Conservation (phyloP, 2,888 invertebrate genomes). For the Rotaria macrura region DNA sequence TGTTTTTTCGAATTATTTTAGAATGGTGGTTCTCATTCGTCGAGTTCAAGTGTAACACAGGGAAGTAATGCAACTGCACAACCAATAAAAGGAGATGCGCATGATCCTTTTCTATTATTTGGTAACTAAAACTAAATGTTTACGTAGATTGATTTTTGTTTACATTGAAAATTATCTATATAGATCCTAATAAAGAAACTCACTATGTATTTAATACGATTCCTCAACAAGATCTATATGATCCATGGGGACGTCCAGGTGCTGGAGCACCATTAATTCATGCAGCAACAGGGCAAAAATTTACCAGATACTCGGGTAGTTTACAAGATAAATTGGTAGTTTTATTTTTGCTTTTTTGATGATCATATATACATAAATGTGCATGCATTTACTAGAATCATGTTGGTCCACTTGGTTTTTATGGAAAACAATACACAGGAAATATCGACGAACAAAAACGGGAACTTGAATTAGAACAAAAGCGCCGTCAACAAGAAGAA, state of each 20-base stretch:
- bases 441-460: constrained; percentile 15
- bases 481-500: neutral
- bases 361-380: neutral
- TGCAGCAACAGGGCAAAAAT: neutral
- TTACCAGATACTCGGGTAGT: neutral
- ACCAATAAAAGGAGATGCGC: neutral
- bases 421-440: neutral
- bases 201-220: neutral
- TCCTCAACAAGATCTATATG: neutral
- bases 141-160: no score
- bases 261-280: constrained; percentile 17
- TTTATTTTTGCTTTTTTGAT: neutral
- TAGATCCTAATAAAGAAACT: constrained; percentile 16
- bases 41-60: neutral
- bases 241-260: constrained; percentile 16
- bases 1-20: neutral
- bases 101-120: neutral
- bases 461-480: neutral
- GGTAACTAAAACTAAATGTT: neutral
- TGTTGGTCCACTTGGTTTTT: neutral
- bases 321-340: neutral
- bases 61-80: neutral
- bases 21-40: neutral
- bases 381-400: neutral
- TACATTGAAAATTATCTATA: neutral